A percentile compares a stretch with the other conserved stretches of the same genome.
These are phyloP conservation scores for Morphnarchus princeps DNA, from an alignment of 2,113 vertebrate species.

Conservation along the genomic window DNA sequence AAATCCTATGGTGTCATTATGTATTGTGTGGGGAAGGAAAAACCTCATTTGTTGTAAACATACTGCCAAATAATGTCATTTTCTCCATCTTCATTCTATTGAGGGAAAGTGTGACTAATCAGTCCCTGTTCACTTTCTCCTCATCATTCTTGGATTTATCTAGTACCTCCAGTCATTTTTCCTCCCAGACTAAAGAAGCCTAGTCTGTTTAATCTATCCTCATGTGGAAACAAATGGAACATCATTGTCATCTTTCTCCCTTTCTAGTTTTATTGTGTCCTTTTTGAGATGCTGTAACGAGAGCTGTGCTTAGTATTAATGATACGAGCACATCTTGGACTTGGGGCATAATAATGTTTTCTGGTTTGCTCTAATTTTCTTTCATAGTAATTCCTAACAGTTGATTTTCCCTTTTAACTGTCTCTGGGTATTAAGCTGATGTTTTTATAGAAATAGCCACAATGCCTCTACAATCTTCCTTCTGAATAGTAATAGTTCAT, in stretches of 20 bases:
- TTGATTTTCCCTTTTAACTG: not conserved
- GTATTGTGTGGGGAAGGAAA: not conserved
- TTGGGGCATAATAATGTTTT: not conserved
- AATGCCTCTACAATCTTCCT: not conserved
- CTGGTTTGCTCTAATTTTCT: constrained; percentile 1
- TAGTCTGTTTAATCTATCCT: constrained; percentile 33
- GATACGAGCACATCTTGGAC: not conserved
- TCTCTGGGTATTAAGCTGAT: constrained; percentile 5
- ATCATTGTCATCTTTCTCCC: not conserved
- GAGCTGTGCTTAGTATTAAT: not conserved
- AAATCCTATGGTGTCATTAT: not conserved
- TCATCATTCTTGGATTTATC: constrained; percentile 39
- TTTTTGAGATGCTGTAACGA: not conserved
- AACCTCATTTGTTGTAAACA: not conserved
- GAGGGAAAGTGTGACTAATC: constrained; percentile 7
- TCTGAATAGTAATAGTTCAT: not conserved
- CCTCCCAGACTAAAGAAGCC: not conserved
- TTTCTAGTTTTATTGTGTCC: constrained; percentile 8
- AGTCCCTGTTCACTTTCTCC: constrained; percentile 17
- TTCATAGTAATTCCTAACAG: not conserved
- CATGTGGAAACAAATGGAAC: not conserved
- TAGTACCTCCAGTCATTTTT: constrained; percentile 14
- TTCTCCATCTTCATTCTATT: constrained; percentile 12
- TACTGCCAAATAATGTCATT: constrained; percentile 16
- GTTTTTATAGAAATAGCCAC: not conserved